Percentiles rank a stretch among this genome's conserved stretches.
Conservation (phyloP, 2,888 invertebrate species). For the Drosophila rellima region DNA sequence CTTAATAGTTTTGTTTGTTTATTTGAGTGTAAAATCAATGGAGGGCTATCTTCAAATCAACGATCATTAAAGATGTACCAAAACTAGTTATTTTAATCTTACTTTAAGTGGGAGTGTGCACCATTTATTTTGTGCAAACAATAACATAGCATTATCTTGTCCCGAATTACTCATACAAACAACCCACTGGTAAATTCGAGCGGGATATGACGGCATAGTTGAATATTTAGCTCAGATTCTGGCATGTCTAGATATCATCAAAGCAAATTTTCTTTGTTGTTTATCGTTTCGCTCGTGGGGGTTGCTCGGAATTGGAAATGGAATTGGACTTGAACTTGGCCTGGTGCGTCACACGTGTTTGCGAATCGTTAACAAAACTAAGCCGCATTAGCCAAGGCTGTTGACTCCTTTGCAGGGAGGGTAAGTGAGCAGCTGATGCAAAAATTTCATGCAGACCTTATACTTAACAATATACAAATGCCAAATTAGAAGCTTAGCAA, state of each 20-base stretch:
- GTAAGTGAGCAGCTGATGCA: slow-evolving; percentile 50
- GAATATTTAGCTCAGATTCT: slow-evolving; percentile 17
- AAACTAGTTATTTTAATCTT: not conserved
- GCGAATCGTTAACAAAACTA: slow-evolving; percentile 77
- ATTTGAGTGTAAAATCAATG: not conserved
- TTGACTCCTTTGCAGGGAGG: slow-evolving; percentile 22
- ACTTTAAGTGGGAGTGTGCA: not conserved
- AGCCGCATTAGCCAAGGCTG: slow-evolving; percentile 69
- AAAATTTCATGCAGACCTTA: slow-evolving; percentile 4
- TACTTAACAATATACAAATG: slow-evolving; percentile 47
- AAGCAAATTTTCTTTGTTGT: slow-evolving; percentile 53
- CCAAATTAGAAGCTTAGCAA: slow-evolving; percentile 53
- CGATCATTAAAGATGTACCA: not conserved
- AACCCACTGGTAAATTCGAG: slow-evolving; percentile 34
- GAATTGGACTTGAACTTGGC: slow-evolving; percentile 1
- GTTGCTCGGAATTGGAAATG: slow-evolving; percentile 13
- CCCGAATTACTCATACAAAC: slow-evolving; percentile 50
- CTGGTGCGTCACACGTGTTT: slow-evolving; percentile 56
- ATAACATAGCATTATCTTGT: slow-evolving; percentile 50
- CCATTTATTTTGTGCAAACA: slow-evolving; percentile 42
- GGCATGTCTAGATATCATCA: slow-evolving; percentile 58
- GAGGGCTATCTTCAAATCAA: not conserved
- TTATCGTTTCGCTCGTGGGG: slow-evolving; percentile 27
- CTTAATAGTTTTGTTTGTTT: slow-evolving; percentile 2
- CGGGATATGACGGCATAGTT: slow-evolving; percentile 49